Conservation (phyloP, 2,113 vertebrate species). For the Tonatia bakeri region DNA sequence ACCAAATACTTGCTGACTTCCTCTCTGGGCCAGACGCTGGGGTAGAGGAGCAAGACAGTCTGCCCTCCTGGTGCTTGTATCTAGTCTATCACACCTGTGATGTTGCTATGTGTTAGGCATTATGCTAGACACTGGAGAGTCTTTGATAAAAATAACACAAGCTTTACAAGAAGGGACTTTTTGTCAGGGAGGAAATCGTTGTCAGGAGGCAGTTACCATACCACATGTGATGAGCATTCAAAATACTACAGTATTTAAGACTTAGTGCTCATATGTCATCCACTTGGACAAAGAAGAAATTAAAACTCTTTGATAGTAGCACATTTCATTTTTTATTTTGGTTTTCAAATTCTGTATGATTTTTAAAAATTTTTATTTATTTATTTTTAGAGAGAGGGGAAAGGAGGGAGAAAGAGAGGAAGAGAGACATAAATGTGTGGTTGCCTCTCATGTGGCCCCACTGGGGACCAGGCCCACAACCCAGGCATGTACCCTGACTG, state of each 20-base stretch:
- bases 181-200: fast-evolving
- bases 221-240: fast-evolving
- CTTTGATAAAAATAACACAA: background rate
- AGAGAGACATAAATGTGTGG: too few relatives aligned
- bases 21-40: background rate
- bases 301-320: background rate
- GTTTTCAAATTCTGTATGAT: background rate
- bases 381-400: too few relatives aligned
- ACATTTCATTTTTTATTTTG: background rate
- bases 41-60: background rate
- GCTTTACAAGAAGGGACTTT: background rate
- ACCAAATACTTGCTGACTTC: background rate
- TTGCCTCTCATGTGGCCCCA: too few relatives aligned
- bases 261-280: background rate
- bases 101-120: background rate
- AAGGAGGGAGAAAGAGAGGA: too few relatives aligned
- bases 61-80: background rate
- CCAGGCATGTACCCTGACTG: too few relatives aligned
- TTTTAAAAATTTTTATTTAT: background rate
- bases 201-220: fast-evolving
- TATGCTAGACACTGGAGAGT: too few relatives aligned
- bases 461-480: too few relatives aligned
- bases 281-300: background rate
- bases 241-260: background rate
- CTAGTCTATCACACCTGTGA: fast-evolving